Evolutionary conservation across 2,113 vertebrate species (phyloP).

Genomic region (Psilopsiagon aymara): DNA sequence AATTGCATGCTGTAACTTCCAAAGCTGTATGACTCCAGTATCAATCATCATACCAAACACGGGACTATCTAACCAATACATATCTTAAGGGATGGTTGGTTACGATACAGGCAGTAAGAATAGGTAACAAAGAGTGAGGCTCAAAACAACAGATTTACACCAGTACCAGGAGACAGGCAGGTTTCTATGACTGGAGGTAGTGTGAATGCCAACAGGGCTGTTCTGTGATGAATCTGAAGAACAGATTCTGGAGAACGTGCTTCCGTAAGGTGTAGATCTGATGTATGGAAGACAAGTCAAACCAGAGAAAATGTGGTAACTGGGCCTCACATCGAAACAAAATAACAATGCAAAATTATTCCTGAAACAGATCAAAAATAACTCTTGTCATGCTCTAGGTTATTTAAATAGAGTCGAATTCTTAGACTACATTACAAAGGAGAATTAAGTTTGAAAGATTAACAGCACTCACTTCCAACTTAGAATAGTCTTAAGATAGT

Average conservation of each 20-base stretch:
- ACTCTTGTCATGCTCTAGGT: not conserved
- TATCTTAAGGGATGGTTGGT: not conserved
- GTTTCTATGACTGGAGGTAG: not conserved
- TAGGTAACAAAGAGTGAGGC: not conserved
- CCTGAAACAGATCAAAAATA: not conserved
- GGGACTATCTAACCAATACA: not conserved
- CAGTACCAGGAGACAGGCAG: not conserved
- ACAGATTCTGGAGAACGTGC: not conserved
- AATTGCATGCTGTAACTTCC: not conserved
- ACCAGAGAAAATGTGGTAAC: not conserved
- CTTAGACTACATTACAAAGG: not conserved
- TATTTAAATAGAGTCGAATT: not conserved
- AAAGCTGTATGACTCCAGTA: not conserved
- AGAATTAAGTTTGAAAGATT: conserved; percentile 4
- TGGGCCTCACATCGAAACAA: not conserved
- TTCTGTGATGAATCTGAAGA: not conserved
- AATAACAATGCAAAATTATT: not conserved
- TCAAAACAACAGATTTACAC: not conserved
- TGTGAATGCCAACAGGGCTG: not conserved
- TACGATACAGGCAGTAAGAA: not conserved
- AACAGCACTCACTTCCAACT: not conserved
- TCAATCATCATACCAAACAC: not conserved
- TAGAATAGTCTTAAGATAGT: not conserved
- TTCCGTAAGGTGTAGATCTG: not conserved
- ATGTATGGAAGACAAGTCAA: not conserved